Conservation (phyloP, 2,888 invertebrate genomes). For the Pemphredon lugubris region DNA sequence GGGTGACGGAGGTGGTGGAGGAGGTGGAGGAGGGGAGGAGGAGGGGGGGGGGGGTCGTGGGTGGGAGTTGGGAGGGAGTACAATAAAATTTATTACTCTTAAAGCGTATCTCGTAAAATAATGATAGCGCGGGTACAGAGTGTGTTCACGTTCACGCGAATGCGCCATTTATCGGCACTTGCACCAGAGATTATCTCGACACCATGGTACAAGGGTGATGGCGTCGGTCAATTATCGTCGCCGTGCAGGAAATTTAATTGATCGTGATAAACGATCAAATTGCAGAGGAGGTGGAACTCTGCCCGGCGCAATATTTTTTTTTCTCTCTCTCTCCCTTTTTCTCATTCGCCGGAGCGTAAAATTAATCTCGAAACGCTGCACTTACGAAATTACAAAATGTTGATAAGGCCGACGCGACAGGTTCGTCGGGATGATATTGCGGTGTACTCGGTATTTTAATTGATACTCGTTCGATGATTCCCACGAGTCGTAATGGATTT, state of each 20-base stretch:
- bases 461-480: not conserved
- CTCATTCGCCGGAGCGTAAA: conserved; percentile 28
- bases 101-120: conserved; percentile 68
- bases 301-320: conserved; percentile 26
- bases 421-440: no score
- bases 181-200: conserved; percentile 65
- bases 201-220: conserved; percentile 65
- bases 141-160: conserved; percentile 66
- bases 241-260: conserved; percentile 67
- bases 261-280: conserved; percentile 69
- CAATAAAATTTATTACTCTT: conserved; percentile 66
- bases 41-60: conserved; percentile 34
- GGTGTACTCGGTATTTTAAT: no score
- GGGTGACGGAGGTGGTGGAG: no score
- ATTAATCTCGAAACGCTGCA: conserved; percentile 49
- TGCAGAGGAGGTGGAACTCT: conserved; percentile 50
- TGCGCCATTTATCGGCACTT: conserved; percentile 68
- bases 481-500: no score
- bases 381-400: conserved; percentile 36
- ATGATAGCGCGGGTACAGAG: conserved; percentile 61
- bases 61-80: conserved; percentile 24
- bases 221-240: conserved; percentile 69
- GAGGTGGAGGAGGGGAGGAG: no score
- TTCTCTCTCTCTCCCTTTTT: no score
- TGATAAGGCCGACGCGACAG: no score